These are phyloP conservation scores for Fregetta grallaria DNA, from an alignment of 2,113 vertebrate species.

Conservation along the genomic window DNA sequence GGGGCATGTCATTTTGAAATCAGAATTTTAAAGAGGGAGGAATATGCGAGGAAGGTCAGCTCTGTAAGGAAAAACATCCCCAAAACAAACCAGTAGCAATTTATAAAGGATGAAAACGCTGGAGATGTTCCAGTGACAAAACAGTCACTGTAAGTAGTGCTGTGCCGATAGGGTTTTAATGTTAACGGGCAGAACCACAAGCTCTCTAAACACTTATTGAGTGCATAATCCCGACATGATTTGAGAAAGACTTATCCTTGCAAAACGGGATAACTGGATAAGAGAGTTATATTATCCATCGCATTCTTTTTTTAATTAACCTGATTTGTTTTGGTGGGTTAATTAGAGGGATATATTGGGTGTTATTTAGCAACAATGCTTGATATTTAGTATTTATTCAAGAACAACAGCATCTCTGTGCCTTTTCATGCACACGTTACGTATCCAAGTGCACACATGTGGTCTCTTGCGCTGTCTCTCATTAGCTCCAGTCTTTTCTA, in stretches of 20 bases:
- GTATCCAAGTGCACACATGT: not conserved
- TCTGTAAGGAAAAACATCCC: not conserved
- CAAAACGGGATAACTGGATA: not conserved
- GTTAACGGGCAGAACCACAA: not conserved
- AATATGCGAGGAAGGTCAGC: not conserved
- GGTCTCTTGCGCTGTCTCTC: not conserved
- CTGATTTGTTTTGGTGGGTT: constrained; percentile 17
- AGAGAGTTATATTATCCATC: not conserved
- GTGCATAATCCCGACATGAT: not conserved
- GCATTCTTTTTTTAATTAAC: constrained; percentile 40
- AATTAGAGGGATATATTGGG: not conserved
- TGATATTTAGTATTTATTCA: not conserved
- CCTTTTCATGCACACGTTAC: not conserved
- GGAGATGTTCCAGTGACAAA: not conserved
- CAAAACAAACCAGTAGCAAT: not conserved
- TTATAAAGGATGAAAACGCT: not conserved
- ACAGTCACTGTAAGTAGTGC: not conserved
- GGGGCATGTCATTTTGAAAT: not conserved
- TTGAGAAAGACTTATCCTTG: not conserved
- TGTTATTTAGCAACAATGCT: not conserved
- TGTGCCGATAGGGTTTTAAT: not conserved
- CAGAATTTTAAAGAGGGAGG: not conserved
- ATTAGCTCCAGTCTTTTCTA: not conserved
- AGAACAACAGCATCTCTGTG: not conserved
- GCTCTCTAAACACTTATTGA: not conserved